phyloP scores from a whole-genome alignment of 1,140 invertebrate genomes.

The Rhagoletis zephyria region DNA sequence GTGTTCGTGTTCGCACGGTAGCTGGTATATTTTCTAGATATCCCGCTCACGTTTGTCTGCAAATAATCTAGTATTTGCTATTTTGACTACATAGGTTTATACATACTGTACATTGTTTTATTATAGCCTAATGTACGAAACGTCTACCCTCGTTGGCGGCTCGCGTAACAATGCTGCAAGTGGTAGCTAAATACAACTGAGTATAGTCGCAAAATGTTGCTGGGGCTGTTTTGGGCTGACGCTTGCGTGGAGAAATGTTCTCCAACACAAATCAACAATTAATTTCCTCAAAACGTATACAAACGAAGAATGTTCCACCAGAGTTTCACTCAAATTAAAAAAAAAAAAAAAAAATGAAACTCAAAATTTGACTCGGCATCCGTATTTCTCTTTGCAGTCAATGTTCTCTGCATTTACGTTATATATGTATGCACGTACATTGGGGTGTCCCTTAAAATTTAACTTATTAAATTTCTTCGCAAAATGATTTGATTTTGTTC shows the following conservation, averaged over 20 bases:
- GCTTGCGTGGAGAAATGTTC: not conserved
- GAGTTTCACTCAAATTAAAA: not conserved
- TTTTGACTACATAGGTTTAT: no score
- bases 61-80: no score
- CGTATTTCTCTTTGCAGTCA: no score
- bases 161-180: not conserved
- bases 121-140: not conserved
- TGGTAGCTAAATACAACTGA: not conserved
- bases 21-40: not conserved
- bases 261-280: not conserved
- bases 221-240: not conserved
- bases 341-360: not conserved
- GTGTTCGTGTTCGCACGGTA: not conserved
- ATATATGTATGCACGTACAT: no score
- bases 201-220: not conserved
- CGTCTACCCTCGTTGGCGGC: not conserved
- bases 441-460: no score
- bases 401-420: no score
- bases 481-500: no score
- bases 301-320: not conserved
- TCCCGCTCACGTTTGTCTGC: not conserved
- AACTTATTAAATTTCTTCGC: no score
- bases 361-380: not conserved
- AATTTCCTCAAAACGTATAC: not conserved
- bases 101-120: not conserved